Evolutionary conservation across 2,888 invertebrate genomes (phyloP), one percentile per base, ranked within the genome.

Genomic region (Drosophila mimetica): DNA sequence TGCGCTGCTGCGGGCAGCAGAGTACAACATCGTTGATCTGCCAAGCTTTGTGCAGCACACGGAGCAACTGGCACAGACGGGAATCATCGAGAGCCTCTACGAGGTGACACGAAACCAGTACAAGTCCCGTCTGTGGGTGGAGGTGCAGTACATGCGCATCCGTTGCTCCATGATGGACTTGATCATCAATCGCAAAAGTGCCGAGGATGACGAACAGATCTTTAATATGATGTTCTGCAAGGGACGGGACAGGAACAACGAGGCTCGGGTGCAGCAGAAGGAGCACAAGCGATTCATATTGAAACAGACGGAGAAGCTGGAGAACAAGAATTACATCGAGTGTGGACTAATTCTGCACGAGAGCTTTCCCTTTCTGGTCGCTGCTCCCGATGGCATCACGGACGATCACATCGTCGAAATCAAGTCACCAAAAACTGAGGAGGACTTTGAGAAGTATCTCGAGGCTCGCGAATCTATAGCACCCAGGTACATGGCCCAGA

Each of bases 361-460:
- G 61, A 89, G 76, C 46, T 91, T 91, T 75, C 91, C 91, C 0
- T 91, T 86, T 42, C 76, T 91, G 16, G 91, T 91, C 47, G 91
- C 89, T 2, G 76, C 91, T 0, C 91, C 91, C 2, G 91, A 91
- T 74, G 91, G 91, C 16, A 91, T 91, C 5, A 90, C 91, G 13
- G 91, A 91, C 54, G 91, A 91, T 60, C 91, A 91, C 39, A 90
- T 91, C 53, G 91, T 91, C 1, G 91, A 91, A 76, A 91, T 91
- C 32, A 91, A 91, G 69, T 89, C 90, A 11, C 91, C 91, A 11
- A 91, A 90, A 67, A 90, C 91, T 1, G 91, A 91, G 28, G 91
- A 91, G n/a, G 91, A 91, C 59, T 91, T 91, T n/a, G 91, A 91
- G 61, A 90, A 90, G 59, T 91, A 91, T 65, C 74, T 91, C 1